Conservation (phyloP, 2,113 vertebrate genomes). For the Redunca redunca region DNA sequence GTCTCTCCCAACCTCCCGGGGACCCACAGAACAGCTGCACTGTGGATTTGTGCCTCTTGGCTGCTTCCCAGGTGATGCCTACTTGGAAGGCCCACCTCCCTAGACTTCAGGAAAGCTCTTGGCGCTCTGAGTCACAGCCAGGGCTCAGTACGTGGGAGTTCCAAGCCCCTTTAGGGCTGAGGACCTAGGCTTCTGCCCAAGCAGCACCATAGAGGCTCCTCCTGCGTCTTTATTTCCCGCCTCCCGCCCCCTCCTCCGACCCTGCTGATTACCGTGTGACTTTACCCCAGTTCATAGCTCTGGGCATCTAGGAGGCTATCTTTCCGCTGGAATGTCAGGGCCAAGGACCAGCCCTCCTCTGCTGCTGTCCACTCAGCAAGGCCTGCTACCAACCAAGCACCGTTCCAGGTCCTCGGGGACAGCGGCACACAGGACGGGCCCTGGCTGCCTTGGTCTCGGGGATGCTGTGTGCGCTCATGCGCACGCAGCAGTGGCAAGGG, state of each 20-base stretch:
- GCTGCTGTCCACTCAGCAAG: accelerated
- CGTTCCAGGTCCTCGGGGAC: accelerated
- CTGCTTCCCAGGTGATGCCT: neutral
- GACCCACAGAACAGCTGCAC: neutral
- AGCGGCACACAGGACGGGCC: accelerated
- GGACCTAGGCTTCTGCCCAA: neutral
- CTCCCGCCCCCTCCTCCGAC: too few relatives aligned
- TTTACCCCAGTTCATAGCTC: neutral
- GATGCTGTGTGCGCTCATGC: accelerated
- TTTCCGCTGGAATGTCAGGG: neutral
- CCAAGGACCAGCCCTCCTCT: neutral
- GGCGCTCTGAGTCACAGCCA: neutral
- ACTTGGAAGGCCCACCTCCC: neutral
- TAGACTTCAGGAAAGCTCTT: neutral
- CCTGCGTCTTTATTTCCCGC: accelerated
- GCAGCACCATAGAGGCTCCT: accelerated
- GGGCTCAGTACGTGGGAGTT: accelerated
- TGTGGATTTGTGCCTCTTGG: accelerated
- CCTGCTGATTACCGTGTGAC: accelerated
- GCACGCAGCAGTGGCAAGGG: neutral
- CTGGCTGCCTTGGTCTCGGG: accelerated
- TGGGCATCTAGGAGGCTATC: accelerated
- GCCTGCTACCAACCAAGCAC: accelerated
- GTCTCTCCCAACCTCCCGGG: accelerated
- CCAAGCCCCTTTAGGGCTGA: too few relatives aligned